phyloP scores from a whole-genome alignment of 2,113 vertebrate species.

The Corvus cornix region DNA sequence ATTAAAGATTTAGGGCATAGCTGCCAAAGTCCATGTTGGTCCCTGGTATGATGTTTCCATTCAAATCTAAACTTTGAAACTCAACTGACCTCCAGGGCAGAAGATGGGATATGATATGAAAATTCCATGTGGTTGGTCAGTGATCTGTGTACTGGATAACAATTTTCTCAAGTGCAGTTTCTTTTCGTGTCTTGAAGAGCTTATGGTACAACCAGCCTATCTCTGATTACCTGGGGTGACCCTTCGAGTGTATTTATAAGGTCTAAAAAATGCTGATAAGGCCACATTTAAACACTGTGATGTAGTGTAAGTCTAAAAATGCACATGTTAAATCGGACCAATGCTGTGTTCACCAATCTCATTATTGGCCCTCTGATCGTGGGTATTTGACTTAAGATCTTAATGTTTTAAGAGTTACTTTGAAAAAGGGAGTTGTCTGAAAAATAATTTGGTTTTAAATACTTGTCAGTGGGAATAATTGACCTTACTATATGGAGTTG shows the following conservation, averaged over 20 bases:
- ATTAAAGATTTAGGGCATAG: background rate
- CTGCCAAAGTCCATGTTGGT: background rate
- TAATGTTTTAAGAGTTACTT: background rate
- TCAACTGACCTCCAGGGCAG: background rate
- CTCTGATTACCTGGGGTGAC: background rate
- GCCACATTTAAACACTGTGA: background rate
- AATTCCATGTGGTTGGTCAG: background rate
- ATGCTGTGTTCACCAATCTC: background rate
- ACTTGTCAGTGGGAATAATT: slow-evolving; percentile 1
- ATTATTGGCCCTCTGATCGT: background rate
- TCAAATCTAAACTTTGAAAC: background rate
- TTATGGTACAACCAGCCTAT: background rate
- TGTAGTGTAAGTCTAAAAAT: background rate
- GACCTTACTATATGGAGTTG: background rate
- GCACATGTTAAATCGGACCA: background rate
- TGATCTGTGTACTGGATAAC: background rate
- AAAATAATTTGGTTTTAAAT: background rate
- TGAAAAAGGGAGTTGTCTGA: background rate
- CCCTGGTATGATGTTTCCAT: background rate
- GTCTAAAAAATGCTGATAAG: background rate
- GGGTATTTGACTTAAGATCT: background rate
- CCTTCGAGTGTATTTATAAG: background rate
- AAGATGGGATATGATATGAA: background rate
- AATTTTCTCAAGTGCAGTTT: background rate
- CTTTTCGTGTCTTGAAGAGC: background rate